Conservation (phyloP, 2,888 invertebrate genomes). For the Heteromurus nitidus region DNA sequence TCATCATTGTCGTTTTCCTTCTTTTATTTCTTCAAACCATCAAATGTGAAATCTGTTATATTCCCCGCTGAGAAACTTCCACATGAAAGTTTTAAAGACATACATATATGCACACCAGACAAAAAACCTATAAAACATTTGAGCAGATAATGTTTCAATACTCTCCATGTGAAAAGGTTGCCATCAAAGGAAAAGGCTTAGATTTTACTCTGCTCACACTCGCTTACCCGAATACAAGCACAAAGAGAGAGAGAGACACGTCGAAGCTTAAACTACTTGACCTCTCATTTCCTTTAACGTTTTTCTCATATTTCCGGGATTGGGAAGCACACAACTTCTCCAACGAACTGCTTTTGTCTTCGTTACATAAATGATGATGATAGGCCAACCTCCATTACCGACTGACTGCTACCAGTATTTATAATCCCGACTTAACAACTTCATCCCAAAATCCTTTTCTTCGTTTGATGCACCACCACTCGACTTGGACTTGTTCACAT, state of each 20-base stretch:
- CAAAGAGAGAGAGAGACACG: neutral
- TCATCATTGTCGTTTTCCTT: neutral
- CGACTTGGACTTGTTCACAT: slow-evolving; percentile 1
- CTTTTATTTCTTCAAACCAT: neutral
- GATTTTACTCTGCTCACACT: neutral
- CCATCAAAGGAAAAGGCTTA: too few relatives aligned
- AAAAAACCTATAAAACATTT: neutral
- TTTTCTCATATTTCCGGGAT: slow-evolving; percentile 31
- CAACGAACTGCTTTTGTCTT: slow-evolving; percentile 38
- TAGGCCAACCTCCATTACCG: slow-evolving; percentile 47
- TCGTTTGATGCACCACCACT: slow-evolving; percentile 17
- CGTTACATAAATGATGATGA: slow-evolving; percentile 61
- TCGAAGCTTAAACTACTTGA: slow-evolving; percentile 42
- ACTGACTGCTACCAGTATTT: slow-evolving; percentile 30
- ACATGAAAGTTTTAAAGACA: neutral
- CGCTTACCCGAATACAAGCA: neutral
- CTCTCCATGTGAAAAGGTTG: too few relatives aligned
- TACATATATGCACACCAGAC: neutral
- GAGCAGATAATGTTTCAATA: too few relatives aligned
- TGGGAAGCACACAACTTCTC: too few relatives aligned
- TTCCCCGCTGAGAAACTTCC: slow-evolving; percentile 4
- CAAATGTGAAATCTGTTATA: slow-evolving; percentile 41
- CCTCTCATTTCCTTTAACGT: slow-evolving; percentile 52
- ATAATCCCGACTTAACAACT: slow-evolving; percentile 60
- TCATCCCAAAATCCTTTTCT: slow-evolving; percentile 55